Conservation (phyloP, 2,113 vertebrate genomes). For the Nansenia antarctica region DNA sequence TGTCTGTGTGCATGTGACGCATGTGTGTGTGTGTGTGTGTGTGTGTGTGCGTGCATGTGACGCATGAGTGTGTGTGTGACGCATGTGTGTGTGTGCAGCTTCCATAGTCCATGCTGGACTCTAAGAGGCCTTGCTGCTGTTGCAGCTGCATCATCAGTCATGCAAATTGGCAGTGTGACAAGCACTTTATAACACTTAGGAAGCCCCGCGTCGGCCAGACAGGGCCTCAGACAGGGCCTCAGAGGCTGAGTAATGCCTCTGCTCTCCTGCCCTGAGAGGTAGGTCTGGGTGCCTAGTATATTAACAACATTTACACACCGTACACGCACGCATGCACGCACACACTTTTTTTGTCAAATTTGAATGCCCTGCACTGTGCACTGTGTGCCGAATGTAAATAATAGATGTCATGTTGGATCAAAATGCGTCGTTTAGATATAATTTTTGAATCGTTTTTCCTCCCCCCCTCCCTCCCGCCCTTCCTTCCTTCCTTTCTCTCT, state of each 20-base stretch:
- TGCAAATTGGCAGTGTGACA: slow-evolving; percentile 69
- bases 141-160: slow-evolving; percentile 64
- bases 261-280: slow-evolving; percentile 20
- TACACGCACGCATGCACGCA: not conserved
- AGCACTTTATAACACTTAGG: slow-evolving; percentile 68
- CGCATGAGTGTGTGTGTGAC: not conserved
- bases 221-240: slow-evolving; percentile 19
- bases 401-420: no score
- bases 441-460: no score
- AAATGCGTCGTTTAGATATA: no score
- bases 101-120: slow-evolving; percentile 36
- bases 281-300: slow-evolving; percentile 14
- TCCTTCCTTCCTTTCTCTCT: no score
- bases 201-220: slow-evolving; percentile 25
- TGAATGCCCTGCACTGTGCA: no score
- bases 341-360: no score
- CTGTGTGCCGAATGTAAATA: no score
- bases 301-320: slow-evolving; percentile 10
- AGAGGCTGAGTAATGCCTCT: slow-evolving; percentile 41
- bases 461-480: no score
- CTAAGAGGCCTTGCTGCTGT: slow-evolving; percentile 15
- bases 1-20: no score
- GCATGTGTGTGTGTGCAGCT: slow-evolving; percentile 1
- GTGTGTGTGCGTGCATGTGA: slow-evolving; percentile 3
- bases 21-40: not conserved